A percentile compares a stretch with the other conserved stretches of the same genome.
Evolutionary conservation across 2,113 vertebrate species (phyloP).

Genomic region (Paramormyrops kingsleyae): DNA sequence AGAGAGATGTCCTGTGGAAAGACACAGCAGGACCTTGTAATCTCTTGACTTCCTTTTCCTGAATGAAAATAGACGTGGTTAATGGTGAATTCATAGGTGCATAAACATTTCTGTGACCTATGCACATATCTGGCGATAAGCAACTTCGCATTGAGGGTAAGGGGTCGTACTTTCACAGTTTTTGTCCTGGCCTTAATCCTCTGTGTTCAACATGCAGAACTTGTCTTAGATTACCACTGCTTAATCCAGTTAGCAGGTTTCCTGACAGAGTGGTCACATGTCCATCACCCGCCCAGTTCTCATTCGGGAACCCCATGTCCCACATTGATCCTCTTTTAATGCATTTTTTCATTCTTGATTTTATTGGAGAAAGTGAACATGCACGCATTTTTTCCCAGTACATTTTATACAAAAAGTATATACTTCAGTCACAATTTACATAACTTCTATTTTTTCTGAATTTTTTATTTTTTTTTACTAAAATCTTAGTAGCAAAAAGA

Average conservation of each 20-base stretch:
- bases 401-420: background rate
- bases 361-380: background rate
- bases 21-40: background rate
- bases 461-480: no score
- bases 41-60: background rate
- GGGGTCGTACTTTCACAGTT: constrained; percentile 32
- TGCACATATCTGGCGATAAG: background rate
- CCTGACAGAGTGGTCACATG: constrained; percentile 27
- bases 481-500: no score
- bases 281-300: background rate
- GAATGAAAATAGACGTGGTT: background rate
- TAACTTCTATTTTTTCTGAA: no score
- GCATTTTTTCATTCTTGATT: background rate
- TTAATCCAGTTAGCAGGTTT: constrained; percentile 37
- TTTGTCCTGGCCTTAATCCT: constrained; percentile 32
- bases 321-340: background rate
- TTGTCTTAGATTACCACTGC: constrained; percentile 33
- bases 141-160: constrained; percentile 21
- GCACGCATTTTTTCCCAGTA: background rate
- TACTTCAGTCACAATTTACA: background rate
- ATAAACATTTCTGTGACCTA: background rate
- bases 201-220: constrained; percentile 35
- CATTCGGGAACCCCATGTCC: background rate
- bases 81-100: background rate
- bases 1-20: no score